Evolutionary conservation across 1,140 invertebrate genomes (phyloP).

Genomic region (Drosophila erecta): DNA sequence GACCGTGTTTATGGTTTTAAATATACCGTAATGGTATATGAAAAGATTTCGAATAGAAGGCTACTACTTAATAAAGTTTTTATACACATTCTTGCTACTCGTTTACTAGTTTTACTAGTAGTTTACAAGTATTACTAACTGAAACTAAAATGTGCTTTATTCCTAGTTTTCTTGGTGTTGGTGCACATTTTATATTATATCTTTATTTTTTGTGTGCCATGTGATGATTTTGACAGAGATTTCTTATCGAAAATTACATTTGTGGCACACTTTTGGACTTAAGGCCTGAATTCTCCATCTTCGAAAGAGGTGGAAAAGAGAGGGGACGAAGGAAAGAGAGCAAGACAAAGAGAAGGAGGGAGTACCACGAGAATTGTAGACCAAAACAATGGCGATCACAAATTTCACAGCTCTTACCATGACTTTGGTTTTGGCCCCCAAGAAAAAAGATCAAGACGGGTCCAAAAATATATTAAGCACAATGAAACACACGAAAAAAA

Average conservation of each 20-base stretch:
- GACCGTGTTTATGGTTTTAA: too few relatives aligned
- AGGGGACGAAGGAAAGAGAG: background rate
- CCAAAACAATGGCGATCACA: constrained; percentile 37
- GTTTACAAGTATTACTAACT: too few relatives aligned
- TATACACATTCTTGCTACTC: too few relatives aligned
- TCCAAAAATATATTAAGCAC: constrained; percentile 29
- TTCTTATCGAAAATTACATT: constrained; percentile 66
- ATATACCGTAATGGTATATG: too few relatives aligned
- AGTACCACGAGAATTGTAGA: constrained; percentile 5
- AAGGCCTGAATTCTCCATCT: constrained; percentile 23
- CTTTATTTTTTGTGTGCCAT: background rate
- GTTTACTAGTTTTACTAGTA: too few relatives aligned
- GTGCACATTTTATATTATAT: background rate
- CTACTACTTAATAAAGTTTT: too few relatives aligned
- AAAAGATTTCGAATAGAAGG: too few relatives aligned
- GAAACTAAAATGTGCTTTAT: background rate
- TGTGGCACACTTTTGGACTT: constrained; percentile 62
- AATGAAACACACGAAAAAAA: constrained; percentile 26
- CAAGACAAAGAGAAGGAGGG: constrained; percentile 1
- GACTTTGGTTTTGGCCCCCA: constrained; percentile 37
- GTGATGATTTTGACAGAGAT: constrained; percentile 17
- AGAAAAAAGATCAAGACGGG: constrained; percentile 36
- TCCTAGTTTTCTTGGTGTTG: background rate
- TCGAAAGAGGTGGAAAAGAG: background rate
- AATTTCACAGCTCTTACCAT: constrained; percentile 53